Conservation (phyloP, 2,113 vertebrate genomes). For the Mormoops blainvillei region DNA sequence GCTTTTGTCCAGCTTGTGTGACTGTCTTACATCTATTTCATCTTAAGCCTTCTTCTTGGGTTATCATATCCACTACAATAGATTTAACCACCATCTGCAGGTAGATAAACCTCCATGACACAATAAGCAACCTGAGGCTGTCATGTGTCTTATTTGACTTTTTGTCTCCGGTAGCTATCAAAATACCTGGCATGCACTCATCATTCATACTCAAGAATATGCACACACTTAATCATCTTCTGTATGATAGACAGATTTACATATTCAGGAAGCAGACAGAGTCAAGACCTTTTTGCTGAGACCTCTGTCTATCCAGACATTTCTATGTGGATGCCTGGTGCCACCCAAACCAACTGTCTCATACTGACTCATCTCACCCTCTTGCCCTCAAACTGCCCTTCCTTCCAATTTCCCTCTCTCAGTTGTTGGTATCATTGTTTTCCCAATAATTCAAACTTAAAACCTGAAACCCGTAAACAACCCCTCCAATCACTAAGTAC, state of each 20-base stretch:
- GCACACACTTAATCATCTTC: background rate
- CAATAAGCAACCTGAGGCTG: background rate
- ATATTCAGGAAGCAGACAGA: background rate
- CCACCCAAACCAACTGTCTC: background rate
- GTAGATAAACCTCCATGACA: background rate
- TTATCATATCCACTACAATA: background rate
- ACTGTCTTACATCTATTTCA: background rate
- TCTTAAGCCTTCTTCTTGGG: background rate
- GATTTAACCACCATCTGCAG: background rate
- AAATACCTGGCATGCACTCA: background rate
- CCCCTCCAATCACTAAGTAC: background rate
- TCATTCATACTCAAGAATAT: background rate
- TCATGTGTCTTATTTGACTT: background rate
- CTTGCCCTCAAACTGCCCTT: background rate
- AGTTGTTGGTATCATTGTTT: background rate
- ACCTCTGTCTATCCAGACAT: background rate
- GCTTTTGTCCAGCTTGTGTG: background rate
- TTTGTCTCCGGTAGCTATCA: background rate
- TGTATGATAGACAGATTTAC: background rate
- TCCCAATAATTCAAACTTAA: background rate
- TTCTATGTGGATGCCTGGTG: background rate
- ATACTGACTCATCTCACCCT: background rate
- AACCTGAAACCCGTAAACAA: background rate
- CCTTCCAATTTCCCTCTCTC: background rate
- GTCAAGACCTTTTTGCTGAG: background rate